Percentiles rank a stretch among this genome's conserved stretches.
Evolutionary conservation across 2,797 vertebrate genomes (phyloP).

Genomic region (Poeciliopsis infans): DNA sequence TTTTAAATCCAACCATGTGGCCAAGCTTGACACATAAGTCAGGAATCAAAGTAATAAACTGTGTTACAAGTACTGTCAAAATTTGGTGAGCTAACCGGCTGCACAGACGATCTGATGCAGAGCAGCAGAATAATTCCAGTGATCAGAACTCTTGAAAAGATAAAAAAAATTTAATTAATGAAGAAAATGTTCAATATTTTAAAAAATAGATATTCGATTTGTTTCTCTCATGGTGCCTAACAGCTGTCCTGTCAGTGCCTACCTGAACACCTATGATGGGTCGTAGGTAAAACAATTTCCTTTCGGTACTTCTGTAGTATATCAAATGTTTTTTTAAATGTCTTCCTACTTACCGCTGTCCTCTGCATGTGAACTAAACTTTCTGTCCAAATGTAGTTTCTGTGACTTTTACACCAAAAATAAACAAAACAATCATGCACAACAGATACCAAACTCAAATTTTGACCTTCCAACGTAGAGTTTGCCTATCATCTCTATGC

Average conservation of each 20-base stretch:
- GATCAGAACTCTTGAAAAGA: not conserved
- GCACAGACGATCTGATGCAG: not conserved
- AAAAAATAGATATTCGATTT: not conserved
- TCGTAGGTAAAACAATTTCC: not conserved
- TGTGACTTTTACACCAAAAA: not conserved
- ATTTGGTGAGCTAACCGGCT: not conserved
- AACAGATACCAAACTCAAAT: not conserved
- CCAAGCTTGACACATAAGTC: not conserved
- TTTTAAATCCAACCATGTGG: not conserved
- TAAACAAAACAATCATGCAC: not conserved
- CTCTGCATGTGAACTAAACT: not conserved
- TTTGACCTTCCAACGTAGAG: not conserved
- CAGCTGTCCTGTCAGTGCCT: not conserved
- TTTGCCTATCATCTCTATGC: not conserved
- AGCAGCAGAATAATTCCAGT: not conserved
- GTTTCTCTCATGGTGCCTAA: too few species aligned
- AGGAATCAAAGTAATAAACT: not conserved
- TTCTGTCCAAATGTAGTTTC: not conserved
- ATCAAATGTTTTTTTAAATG: not conserved
- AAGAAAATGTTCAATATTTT: not conserved
- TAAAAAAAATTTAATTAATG: not conserved
- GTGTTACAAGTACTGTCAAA: not conserved
- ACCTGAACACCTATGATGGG: not conserved
- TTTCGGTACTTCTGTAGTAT: not conserved
- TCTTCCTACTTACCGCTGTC: not conserved